Evolutionary conservation across 2,888 invertebrate species (phyloP).

Genomic region (Dinocampus coccinellae): DNA sequence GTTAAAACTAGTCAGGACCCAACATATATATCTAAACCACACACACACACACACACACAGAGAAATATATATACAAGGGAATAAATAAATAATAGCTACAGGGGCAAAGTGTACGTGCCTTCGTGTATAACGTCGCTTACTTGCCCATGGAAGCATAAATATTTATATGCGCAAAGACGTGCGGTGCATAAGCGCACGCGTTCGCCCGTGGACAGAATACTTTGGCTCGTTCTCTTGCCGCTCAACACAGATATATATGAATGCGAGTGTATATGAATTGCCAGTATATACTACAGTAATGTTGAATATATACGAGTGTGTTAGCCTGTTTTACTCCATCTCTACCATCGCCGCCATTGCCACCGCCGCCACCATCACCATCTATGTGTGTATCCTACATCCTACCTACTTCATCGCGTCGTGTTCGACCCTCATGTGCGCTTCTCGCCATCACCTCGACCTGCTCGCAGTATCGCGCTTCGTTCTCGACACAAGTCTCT

Average conservation of each 20-base stretch:
- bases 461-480: slow-evolving; percentile 6
- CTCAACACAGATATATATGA: not conserved
- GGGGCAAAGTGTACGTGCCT: slow-evolving; percentile 35
- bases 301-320: not conserved
- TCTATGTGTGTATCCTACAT: too few species aligned
- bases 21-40: not conserved
- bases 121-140: slow-evolving; percentile 37
- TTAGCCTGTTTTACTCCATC: not conserved
- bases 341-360: not conserved
- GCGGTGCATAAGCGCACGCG: slow-evolving; percentile 48
- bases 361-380: not conserved
- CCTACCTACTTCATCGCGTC: not conserved
- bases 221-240: slow-evolving; percentile 16
- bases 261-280: not conserved
- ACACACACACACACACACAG: not conserved
- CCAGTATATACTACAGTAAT: too few species aligned
- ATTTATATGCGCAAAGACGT: slow-evolving; percentile 48
- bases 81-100: slow-evolving; percentile 38
- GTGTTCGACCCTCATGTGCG: not conserved
- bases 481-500: slow-evolving; percentile 9
- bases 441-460: slow-evolving; percentile 14
- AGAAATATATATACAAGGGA: not conserved
- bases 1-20: not conserved
- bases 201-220: slow-evolving; percentile 44
- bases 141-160: slow-evolving; percentile 48